Conservation (phyloP, 2,113 vertebrate species). For the Callorhinus ursinus region DNA sequence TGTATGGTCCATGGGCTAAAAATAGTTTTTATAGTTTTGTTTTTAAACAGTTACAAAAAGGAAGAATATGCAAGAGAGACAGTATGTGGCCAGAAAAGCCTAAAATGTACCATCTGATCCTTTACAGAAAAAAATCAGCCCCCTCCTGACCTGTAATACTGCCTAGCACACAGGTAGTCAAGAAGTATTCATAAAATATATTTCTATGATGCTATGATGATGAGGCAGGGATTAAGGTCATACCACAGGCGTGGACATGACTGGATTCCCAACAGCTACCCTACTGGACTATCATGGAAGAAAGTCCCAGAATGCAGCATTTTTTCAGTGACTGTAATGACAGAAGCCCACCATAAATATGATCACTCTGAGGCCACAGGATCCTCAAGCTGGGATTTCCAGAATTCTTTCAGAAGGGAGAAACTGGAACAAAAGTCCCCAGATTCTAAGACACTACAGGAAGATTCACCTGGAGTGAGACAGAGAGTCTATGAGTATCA, state of each 20-base stretch:
- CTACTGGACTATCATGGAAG: constrained; percentile 79
- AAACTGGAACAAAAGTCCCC: constrained; percentile 75
- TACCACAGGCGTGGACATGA: constrained; percentile 71
- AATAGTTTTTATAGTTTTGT: not conserved
- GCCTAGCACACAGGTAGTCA: not conserved
- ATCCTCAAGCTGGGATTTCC: constrained; percentile 79
- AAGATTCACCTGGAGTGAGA: constrained; percentile 73
- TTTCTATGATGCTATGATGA: too few species aligned
- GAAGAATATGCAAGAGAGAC: not conserved
- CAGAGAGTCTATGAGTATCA: constrained; percentile 76
- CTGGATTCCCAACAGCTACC: constrained; percentile 78
- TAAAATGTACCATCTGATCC: not conserved
- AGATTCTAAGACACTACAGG: constrained; percentile 73
- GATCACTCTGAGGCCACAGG: constrained; percentile 76
- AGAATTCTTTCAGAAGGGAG: constrained; percentile 77
- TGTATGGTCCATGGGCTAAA: not conserved
- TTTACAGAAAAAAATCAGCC: not conserved
- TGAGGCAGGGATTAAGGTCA: constrained; percentile 45
- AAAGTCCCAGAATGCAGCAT: constrained; percentile 78
- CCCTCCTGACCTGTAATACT: not conserved
- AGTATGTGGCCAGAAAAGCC: not conserved
- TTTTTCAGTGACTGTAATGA: constrained; percentile 81
- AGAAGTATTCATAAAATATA: not conserved
- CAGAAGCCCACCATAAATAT: constrained; percentile 77
- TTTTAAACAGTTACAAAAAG: not conserved